Evolutionary conservation across 2,113 vertebrate genomes (phyloP).

Genomic region (Gambusia holbrooki): DNA sequence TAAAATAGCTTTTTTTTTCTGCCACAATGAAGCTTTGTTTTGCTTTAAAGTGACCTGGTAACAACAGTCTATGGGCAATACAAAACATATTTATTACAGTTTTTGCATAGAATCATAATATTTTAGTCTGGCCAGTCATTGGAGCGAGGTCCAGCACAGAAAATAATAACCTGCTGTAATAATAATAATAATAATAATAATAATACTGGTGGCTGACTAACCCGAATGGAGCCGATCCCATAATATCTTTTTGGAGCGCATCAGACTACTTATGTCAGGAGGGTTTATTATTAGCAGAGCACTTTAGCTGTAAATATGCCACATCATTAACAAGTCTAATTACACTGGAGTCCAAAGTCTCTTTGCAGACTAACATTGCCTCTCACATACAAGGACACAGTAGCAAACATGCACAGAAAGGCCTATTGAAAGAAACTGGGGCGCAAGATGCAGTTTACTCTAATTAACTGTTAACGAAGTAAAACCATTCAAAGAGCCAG

Average conservation of each 20-base stretch:
- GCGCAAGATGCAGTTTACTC: conserved; percentile 62
- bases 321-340: conserved; percentile 84
- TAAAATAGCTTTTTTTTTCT: too few relatives aligned
- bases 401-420: conserved; percentile 37
- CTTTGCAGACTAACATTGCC: conserved; percentile 53
- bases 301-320: conserved; percentile 83
- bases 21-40: too few relatives aligned
- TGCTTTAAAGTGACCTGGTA: too few relatives aligned
- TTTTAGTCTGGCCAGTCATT: neutral
- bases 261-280: conserved; percentile 71
- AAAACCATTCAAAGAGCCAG: neutral
- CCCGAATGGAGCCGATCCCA: conserved; percentile 66
- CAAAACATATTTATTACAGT: too few relatives aligned
- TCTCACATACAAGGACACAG: conserved; percentile 22
- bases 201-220: conserved; percentile 57
- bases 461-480: conserved; percentile 45
- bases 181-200: too few relatives aligned
- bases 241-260: conserved; percentile 64
- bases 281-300: conserved; percentile 79
- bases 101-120: too few relatives aligned
- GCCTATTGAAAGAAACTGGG: conserved; percentile 22
- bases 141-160: conserved; percentile 24
- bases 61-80: too few relatives aligned
- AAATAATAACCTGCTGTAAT: conserved; percentile 51
- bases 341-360: conserved; percentile 75